These are phyloP conservation scores for Amphipyra tragopoginis DNA, from an alignment of 2,888 invertebrate species.

Conservation along the genomic window DNA sequence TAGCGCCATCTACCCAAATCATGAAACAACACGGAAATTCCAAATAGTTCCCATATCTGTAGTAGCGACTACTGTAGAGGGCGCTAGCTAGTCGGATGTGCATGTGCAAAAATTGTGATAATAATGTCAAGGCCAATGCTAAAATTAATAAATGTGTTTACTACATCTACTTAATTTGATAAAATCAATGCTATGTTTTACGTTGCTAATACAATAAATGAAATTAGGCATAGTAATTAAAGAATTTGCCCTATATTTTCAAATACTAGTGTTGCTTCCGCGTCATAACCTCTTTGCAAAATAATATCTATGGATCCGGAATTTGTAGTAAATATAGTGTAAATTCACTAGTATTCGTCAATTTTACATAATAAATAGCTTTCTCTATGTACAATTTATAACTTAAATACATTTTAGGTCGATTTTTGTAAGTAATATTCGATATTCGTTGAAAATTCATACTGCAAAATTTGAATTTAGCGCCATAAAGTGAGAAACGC, in stretches of 20 bases:
- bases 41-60: constrained; percentile 42
- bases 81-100: constrained; percentile 65
- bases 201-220: constrained; percentile 9
- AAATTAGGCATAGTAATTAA: constrained; percentile 23
- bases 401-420: background rate
- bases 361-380: constrained; percentile 5
- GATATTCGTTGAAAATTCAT: constrained; percentile 33
- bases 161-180: constrained; percentile 27
- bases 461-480: constrained; percentile 84
- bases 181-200: constrained; percentile 24
- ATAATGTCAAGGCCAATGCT: constrained; percentile 87
- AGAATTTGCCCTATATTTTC: constrained; percentile 45
- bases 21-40: constrained; percentile 38
- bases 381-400: background rate
- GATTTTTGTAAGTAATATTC: constrained; percentile 2
- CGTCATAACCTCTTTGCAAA: constrained; percentile 78
- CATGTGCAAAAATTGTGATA: constrained; percentile 82
- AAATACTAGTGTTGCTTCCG: constrained; percentile 67
- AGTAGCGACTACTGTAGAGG: constrained; percentile 58
- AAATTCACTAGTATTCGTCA: constrained; percentile 9
- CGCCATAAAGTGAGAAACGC: constrained; percentile 83
- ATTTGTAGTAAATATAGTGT: constrained; percentile 48
- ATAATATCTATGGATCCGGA: constrained; percentile 63
- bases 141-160: constrained; percentile 53
- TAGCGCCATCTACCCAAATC: constrained; percentile 75